phyloP scores from a whole-genome alignment of 2,113 vertebrate genomes.

The Oophaga pumilio region DNA sequence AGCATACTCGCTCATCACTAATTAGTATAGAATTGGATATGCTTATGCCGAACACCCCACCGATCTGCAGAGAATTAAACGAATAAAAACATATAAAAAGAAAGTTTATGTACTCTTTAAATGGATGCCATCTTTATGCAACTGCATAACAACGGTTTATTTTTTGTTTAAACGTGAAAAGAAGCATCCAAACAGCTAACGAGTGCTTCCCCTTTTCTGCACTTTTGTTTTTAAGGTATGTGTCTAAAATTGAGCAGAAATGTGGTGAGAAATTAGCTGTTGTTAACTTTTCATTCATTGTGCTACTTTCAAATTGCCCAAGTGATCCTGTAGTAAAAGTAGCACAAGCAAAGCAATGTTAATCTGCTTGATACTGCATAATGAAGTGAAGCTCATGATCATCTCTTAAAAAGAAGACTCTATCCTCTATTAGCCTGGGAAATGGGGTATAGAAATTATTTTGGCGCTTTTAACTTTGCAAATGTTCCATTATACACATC shows the following conservation, averaged over 20 bases:
- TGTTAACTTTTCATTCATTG: background rate
- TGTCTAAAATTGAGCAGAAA: background rate
- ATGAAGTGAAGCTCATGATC: slow-evolving; percentile 32
- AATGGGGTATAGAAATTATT: slow-evolving; percentile 41
- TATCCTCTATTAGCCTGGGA: slow-evolving; percentile 50
- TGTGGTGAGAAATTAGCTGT: background rate
- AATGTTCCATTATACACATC: slow-evolving; percentile 33
- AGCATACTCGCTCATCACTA: too few relatives aligned
- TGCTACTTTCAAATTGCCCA: background rate
- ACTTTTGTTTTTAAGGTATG: background rate
- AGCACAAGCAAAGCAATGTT: background rate
- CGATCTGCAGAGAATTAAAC: too few relatives aligned
- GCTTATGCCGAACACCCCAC: background rate
- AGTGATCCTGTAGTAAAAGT: background rate
- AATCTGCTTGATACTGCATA: slow-evolving; percentile 25
- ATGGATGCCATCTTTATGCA: background rate
- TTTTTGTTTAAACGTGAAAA: too few relatives aligned
- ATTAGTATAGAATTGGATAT: background rate
- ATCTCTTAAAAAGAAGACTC: slow-evolving; percentile 34
- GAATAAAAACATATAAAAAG: too few relatives aligned
- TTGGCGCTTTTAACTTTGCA: slow-evolving; percentile 42
- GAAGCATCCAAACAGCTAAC: too few relatives aligned
- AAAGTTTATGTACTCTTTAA: background rate
- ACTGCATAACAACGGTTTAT: too few relatives aligned
- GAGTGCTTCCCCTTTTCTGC: background rate